These are phyloP conservation scores for Oxyura jamaicensis DNA, from an alignment of 2,113 vertebrate species.

Conservation along the genomic window DNA sequence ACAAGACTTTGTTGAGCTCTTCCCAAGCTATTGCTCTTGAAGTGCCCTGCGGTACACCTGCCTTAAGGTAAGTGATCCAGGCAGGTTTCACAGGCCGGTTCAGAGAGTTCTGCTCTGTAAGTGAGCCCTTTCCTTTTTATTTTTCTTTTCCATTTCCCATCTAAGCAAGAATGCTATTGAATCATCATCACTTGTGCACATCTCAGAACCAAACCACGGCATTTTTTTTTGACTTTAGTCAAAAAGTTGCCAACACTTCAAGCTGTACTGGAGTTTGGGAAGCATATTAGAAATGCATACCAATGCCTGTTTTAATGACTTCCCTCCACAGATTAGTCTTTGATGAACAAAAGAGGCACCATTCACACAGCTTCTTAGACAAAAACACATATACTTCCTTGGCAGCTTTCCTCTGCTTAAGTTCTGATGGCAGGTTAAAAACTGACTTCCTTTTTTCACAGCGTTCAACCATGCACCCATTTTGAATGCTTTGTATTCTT, in stretches of 20 bases:
- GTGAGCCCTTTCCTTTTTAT: not conserved
- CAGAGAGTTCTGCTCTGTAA: not conserved
- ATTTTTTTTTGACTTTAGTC: not conserved
- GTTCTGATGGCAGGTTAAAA: not conserved
- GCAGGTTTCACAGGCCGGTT: not conserved
- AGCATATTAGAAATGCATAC: not conserved
- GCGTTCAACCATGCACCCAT: not conserved
- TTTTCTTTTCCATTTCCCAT: not conserved
- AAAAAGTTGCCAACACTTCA: not conserved
- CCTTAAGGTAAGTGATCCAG: rapidly evolving
- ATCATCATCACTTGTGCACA: not conserved
- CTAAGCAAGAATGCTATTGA: not conserved
- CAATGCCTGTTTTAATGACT: not conserved
- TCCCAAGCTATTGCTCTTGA: rapidly evolving
- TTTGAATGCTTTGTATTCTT: not conserved
- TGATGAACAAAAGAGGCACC: not conserved
- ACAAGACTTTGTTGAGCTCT: not conserved
- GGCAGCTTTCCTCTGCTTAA: not conserved
- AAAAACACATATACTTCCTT: not conserved
- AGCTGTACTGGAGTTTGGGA: not conserved
- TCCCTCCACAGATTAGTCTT: not conserved
- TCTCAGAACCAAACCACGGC: not conserved
- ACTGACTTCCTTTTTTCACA: not conserved
- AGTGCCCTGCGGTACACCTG: not conserved
- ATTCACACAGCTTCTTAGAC: not conserved